Evolutionary conservation across 2,113 vertebrate genomes (phyloP).

Genomic region (Callopanchax toddi): DNA sequence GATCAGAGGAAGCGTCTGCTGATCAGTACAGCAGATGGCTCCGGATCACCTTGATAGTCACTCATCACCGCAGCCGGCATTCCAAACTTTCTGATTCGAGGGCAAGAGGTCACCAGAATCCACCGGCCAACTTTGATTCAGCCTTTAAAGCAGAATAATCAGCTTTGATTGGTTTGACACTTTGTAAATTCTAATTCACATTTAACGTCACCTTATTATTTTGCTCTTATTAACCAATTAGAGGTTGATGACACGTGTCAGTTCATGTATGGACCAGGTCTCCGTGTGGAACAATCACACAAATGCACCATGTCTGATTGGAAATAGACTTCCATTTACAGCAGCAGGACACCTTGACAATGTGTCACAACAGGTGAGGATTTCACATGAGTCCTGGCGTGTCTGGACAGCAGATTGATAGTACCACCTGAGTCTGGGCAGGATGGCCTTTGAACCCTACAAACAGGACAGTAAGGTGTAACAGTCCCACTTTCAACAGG

Average conservation of each 20-base stretch:
- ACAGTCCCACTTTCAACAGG: not conserved
- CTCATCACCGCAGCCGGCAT: slow-evolving; percentile 17
- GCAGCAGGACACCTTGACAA: slow-evolving; percentile 12
- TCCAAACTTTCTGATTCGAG: slow-evolving; percentile 38
- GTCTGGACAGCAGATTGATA: too few species aligned
- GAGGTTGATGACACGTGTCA: slow-evolving; percentile 27
- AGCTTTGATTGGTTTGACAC: slow-evolving; percentile 39
- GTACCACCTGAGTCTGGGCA: not conserved
- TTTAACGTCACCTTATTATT: not conserved
- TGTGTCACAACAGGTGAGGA: not conserved
- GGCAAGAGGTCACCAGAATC: slow-evolving; percentile 24
- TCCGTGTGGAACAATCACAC: slow-evolving; percentile 20
- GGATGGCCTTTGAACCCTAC: not conserved
- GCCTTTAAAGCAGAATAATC: slow-evolving; percentile 40
- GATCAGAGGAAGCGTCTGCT: slow-evolving; percentile 49
- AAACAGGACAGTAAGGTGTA: not conserved
- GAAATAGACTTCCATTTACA: slow-evolving; percentile 3
- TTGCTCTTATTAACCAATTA: slow-evolving; percentile 18
- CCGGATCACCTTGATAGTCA: slow-evolving; percentile 59
- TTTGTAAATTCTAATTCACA: slow-evolving; percentile 5
- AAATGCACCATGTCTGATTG: slow-evolving; percentile 31
- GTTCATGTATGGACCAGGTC: not conserved
- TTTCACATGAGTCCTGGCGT: not conserved
- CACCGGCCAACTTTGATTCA: slow-evolving; percentile 28
- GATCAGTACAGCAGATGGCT: slow-evolving; percentile 62